Conservation (phyloP, 2,888 invertebrate genomes). For the Hoplodrina blanda region DNA sequence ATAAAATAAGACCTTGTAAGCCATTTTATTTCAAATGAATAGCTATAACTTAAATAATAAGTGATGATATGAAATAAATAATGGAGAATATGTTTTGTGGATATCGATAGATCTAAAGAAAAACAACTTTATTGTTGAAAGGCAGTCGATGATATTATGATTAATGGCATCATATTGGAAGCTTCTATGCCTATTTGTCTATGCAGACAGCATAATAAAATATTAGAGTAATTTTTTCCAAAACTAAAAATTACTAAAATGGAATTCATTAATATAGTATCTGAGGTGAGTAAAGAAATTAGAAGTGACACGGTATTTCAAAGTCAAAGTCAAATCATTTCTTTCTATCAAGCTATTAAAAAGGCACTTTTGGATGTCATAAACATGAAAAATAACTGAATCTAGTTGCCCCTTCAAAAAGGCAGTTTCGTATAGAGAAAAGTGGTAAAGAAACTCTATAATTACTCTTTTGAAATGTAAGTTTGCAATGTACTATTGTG, state of each 20-base stretch:
- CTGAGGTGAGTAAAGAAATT: no score
- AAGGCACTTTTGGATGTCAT: no score
- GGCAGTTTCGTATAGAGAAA: no score
- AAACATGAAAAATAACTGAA: no score
- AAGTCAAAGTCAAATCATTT: no score
- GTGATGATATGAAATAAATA: slow-evolving; percentile 43
- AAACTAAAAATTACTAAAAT: background rate
- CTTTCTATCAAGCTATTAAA: no score
- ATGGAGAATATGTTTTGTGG: slow-evolving; percentile 21
- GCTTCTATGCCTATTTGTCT: slow-evolving; percentile 8
- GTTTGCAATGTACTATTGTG: no score
- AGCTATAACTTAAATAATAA: slow-evolving; percentile 46
- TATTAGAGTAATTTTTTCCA: background rate
- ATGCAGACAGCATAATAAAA: background rate
- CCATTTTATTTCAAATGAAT: slow-evolving; percentile 36
- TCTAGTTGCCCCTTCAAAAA: no score
- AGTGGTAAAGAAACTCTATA: no score
- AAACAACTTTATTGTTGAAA: slow-evolving; percentile 36
- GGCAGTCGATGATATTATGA: slow-evolving; percentile 32
- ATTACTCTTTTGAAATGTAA: no score
- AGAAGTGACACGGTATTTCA: no score
- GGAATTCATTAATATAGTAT: no score
- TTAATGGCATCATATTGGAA: slow-evolving; percentile 12
- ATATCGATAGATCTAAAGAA: slow-evolving; percentile 31
- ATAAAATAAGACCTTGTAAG: slow-evolving; percentile 27